A percentile compares a stretch with the other conserved stretches of the same genome.
Evolutionary conservation across 1,140 invertebrate genomes (phyloP).

Genomic region (Brachystomella parvula): DNA sequence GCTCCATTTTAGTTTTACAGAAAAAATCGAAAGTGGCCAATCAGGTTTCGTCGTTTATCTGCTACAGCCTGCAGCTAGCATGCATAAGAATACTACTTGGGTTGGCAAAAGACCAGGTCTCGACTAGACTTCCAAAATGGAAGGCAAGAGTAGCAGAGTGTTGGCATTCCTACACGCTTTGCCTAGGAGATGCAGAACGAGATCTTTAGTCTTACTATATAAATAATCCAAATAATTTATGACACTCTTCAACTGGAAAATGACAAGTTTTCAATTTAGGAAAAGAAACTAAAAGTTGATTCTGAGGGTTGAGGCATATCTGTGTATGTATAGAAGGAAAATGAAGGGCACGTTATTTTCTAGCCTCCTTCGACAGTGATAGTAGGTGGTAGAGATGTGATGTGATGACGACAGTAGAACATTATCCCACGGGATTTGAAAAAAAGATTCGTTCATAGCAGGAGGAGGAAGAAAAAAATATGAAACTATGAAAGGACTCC

Average conservation of each 20-base stretch:
- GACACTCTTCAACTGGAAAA: neutral
- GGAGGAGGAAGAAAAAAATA: neutral
- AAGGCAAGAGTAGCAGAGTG: too few species aligned
- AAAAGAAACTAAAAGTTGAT: neutral
- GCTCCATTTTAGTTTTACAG: too few species aligned
- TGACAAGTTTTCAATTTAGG: neutral
- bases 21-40: too few species aligned
- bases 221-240: neutral
- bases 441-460: neutral
- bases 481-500: constrained; percentile 22
- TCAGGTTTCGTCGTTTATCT: too few species aligned
- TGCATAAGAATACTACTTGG: too few species aligned
- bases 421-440: constrained; percentile 28
- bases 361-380: too few species aligned
- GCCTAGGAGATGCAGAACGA: too few species aligned
- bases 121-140: neutral
- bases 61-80: too few species aligned
- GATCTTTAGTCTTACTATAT: neutral
- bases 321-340: neutral
- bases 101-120: too few species aligned
- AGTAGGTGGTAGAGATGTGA: constrained; percentile 21
- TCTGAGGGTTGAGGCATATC: neutral
- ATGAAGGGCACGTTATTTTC: too few species aligned
- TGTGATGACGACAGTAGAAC: constrained; percentile 23
- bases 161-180: too few species aligned